Conservation (phyloP, 2,888 invertebrate genomes). For the Acleris holmiana region DNA sequence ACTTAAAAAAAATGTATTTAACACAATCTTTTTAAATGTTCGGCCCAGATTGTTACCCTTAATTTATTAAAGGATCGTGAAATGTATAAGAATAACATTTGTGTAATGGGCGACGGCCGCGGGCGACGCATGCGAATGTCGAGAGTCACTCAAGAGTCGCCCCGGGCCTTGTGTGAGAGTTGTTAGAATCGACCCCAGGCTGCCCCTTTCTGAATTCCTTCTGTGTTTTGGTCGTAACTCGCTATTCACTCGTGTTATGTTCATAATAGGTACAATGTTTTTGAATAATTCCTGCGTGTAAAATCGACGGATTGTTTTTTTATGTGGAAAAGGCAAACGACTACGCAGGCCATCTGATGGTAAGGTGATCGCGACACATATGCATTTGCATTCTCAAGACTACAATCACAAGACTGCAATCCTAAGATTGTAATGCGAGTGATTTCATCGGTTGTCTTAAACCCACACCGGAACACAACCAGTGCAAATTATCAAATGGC, state of each 20-base stretch:
- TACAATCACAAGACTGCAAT: too few species aligned
- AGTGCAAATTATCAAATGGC: too few species aligned
- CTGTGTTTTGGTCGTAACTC: constrained; percentile 1
- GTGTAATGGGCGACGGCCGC: constrained; percentile 49
- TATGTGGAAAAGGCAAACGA: too few species aligned
- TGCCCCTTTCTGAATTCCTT: constrained; percentile 29
- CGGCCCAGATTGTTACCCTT: constrained; percentile 6
- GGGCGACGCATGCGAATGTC: constrained; percentile 48
- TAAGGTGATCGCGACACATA: too few species aligned
- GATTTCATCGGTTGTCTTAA: too few species aligned
- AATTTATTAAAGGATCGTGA: constrained; percentile 30
- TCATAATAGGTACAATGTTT: not conserved
- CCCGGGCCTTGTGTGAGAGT: constrained; percentile 38
- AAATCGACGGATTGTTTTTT: too few species aligned
- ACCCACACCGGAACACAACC: too few species aligned
- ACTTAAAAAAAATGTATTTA: not conserved
- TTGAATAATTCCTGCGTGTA: not conserved
- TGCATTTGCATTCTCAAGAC: too few species aligned
- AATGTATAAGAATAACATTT: constrained; percentile 47
- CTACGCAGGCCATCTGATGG: too few species aligned
- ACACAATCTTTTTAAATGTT: not conserved
- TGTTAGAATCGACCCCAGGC: constrained; percentile 42
- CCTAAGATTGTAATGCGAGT: too few species aligned
- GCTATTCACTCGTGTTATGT: constrained; percentile 6
- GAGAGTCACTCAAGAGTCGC: constrained; percentile 53